phyloP scores from a whole-genome alignment of 2,113 vertebrate genomes.

The Salvelinus alpinus region DNA sequence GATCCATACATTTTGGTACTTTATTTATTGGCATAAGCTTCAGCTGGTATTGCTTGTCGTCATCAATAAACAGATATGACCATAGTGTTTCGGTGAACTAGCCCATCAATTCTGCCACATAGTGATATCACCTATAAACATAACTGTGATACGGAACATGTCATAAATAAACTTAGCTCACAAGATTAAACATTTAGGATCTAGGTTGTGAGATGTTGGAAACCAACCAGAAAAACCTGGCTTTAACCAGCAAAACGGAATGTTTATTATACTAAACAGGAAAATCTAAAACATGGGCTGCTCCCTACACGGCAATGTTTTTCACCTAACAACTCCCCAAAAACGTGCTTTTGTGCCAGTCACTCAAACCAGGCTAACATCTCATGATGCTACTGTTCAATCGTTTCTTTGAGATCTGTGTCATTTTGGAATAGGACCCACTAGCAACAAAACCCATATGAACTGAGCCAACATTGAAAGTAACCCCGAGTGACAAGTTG shows the following conservation, averaged over 20 bases:
- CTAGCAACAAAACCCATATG: neutral
- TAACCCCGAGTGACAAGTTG: neutral
- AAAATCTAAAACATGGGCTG: too few relatives aligned
- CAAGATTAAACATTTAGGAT: neutral
- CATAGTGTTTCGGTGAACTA: neutral
- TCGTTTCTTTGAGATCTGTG: neutral
- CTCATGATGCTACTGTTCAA: neutral
- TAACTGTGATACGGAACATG: neutral
- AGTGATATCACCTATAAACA: neutral
- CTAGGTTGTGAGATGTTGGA: neutral
- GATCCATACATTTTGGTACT: neutral
- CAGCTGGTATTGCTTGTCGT: neutral
- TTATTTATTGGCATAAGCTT: neutral
- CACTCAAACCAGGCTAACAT: neutral
- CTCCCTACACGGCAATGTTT: too few relatives aligned
- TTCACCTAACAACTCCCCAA: neutral
- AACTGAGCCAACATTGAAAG: neutral
- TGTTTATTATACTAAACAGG: neutral
- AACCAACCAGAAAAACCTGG: neutral
- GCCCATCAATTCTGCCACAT: neutral
- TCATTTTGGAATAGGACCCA: neutral
- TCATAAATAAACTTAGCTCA: neutral
- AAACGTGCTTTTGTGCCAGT: neutral
- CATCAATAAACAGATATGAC: neutral
- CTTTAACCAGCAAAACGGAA: neutral